These are phyloP conservation scores for Eupithecia insigniata DNA, from an alignment of 2,888 invertebrate genomes.

Conservation along the genomic window DNA sequence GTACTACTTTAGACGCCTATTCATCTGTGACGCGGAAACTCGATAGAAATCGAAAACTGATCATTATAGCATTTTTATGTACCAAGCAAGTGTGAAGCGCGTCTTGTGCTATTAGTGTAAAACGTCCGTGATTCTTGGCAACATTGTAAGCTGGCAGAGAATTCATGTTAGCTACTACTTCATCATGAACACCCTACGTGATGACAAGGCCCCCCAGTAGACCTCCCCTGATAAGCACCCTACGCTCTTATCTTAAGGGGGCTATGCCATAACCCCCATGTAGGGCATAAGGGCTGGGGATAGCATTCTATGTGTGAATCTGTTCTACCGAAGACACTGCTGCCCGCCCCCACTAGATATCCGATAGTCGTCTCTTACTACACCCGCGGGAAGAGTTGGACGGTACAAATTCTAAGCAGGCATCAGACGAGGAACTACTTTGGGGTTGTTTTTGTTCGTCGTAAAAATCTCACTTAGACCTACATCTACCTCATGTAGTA, in stretches of 20 bases:
- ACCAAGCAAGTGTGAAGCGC: conserved; percentile 27
- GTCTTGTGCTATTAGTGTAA: conserved; percentile 23
- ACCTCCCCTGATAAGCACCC: neutral
- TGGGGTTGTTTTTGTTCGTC: too few species aligned
- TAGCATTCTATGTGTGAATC: neutral
- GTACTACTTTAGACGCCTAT: conserved; percentile 28
- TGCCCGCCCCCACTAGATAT: neutral
- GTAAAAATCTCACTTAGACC: too few species aligned
- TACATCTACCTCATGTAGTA: too few species aligned
- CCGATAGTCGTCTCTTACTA: too few species aligned
- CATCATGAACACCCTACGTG: neutral
- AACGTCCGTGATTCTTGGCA: conserved; percentile 7
- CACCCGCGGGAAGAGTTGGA: too few species aligned
- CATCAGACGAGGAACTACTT: too few species aligned
- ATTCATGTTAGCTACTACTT: neutral
- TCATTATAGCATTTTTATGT: conserved; percentile 38
- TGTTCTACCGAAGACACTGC: neutral
- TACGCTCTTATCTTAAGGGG: neutral
- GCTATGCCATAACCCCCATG: neutral
- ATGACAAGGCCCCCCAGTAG: too few species aligned
- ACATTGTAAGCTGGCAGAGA: conserved; percentile 8
- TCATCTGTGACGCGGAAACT: conserved; percentile 41
- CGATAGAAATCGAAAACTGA: conserved; percentile 41
- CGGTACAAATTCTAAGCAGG: too few species aligned
- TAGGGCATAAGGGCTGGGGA: neutral